A percentile compares a stretch with the other conserved stretches of the same genome.
These are phyloP conservation scores for Taeniopygia guttata DNA, from an alignment of 2,797 vertebrate species.

Conservation along the genomic window DNA sequence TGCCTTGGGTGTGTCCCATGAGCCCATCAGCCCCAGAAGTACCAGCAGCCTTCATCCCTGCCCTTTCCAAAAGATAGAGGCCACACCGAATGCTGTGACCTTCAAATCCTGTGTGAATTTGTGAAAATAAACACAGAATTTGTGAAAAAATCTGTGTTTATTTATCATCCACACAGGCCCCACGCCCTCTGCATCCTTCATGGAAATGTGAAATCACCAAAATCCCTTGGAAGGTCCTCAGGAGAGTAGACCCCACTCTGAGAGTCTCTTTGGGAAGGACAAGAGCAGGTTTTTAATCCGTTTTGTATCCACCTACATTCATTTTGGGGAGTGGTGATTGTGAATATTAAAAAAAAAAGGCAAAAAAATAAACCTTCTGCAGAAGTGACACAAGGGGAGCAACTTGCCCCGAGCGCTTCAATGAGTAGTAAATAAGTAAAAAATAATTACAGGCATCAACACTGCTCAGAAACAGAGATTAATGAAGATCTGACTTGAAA, in stretches of 20 bases:
- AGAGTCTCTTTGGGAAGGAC: neutral
- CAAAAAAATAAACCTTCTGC: neutral
- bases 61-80: neutral
- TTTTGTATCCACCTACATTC: rapidly evolving
- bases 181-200: neutral
- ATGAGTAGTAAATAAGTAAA: neutral
- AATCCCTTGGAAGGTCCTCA: neutral
- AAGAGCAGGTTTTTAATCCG: neutral
- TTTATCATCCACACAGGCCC: neutral
- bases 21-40: neutral
- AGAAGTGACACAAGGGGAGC: neutral
- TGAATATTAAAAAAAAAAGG: neutral
- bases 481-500: neutral
- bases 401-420: rapidly evolving
- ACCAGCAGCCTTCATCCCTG: neutral
- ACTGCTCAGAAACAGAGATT: neutral
- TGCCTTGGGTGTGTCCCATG: neutral
- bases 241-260: neutral
- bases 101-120: neutral
- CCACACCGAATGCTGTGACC: neutral
- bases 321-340: rapidly evolving
- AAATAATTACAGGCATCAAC: neutral
- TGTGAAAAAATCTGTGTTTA: rapidly evolving
- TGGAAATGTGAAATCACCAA: neutral
- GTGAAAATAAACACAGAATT: neutral